Conservation (phyloP, 2,888 invertebrate genomes). For the Mechanitis mazaeus region DNA sequence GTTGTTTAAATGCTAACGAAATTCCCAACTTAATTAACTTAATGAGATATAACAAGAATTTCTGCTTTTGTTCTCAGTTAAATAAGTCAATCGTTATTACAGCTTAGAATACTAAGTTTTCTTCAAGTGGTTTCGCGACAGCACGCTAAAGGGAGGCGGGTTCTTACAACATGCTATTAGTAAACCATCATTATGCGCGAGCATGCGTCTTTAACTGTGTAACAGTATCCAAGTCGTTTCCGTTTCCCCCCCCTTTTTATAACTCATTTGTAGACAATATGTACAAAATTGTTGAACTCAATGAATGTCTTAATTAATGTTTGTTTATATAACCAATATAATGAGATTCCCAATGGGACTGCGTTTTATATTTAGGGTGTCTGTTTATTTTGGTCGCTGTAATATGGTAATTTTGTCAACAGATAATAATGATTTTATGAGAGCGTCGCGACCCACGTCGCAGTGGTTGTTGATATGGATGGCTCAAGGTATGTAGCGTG, state of each 20-base stretch:
- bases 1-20: constrained; percentile 16
- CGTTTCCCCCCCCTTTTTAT: constrained; percentile 55
- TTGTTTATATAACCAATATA: neutral
- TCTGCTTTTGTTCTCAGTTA: constrained; percentile 7
- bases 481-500: constrained; percentile 54
- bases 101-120: constrained; percentile 13
- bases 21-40: constrained; percentile 17
- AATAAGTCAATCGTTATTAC: constrained; percentile 16
- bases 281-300: constrained; percentile 39
- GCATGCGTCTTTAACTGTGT: constrained; percentile 70
- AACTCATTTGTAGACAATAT: constrained; percentile 54
- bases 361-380: neutral
- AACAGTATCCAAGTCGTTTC: constrained; percentile 68
- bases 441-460: constrained; percentile 36
- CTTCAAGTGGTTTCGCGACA: constrained; percentile 54
- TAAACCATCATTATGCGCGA: constrained; percentile 68
- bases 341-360: neutral
- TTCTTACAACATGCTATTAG: constrained; percentile 62
- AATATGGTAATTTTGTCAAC: constrained; percentile 40
- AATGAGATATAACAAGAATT: constrained; percentile 14
- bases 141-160: constrained; percentile 50
- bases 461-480: constrained; percentile 51
- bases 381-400: constrained; percentile 4
- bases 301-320: constrained; percentile 34
- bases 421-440: constrained; percentile 70